Evolutionary conservation across 2,888 invertebrate species (phyloP), one percentile per base, ranked within the genome.

Genomic region (Monochamus alternatus): DNA sequence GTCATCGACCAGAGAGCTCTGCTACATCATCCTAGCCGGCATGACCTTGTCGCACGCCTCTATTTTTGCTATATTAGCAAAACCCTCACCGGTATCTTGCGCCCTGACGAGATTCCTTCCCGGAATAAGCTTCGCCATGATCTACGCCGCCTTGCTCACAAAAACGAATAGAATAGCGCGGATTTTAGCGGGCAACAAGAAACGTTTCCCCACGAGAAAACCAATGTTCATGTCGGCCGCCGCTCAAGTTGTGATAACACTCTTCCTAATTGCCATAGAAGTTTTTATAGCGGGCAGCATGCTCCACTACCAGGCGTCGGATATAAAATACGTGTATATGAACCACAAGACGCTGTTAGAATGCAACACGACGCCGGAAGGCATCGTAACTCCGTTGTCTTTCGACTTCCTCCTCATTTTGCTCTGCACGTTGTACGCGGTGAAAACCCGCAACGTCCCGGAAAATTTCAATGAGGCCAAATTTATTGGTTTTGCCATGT

Each of bases 401-500:
- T 94, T 94, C 87, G 94, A 94, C 86, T 92, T 94, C 79, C 87
- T 94, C 78, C 91, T 95, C 66, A 92, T 95, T 76, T 90, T 91
- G 4, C 89, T 95, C 82, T 95, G 95, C 87, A 95, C 95, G 3
- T 89, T 94, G 51, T 94, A 95, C 86, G 95, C 95, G n/a, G 89
- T 94, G 64, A 94, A 94, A 86, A 94, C 94, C 0, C 89, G 96
- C 58, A 95, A 95, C 85, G 91, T 96, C 30, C 95, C 95, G 0
- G 95, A 95, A 87, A 95, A 95, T 88, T 95, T 95, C 88, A 96
- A 95, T 90, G 95, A 95, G 86, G 92, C 93, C 0, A 92, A 92
- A 84, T 92, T 92, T 85, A 94, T 95, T 79, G 94, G 95, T 2
- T 95, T 95, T 85, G 94, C 95, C 32, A 95, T 95, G 93, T 95